phyloP scores from a whole-genome alignment of 2,113 vertebrate species.

The Laticauda colubrina region DNA sequence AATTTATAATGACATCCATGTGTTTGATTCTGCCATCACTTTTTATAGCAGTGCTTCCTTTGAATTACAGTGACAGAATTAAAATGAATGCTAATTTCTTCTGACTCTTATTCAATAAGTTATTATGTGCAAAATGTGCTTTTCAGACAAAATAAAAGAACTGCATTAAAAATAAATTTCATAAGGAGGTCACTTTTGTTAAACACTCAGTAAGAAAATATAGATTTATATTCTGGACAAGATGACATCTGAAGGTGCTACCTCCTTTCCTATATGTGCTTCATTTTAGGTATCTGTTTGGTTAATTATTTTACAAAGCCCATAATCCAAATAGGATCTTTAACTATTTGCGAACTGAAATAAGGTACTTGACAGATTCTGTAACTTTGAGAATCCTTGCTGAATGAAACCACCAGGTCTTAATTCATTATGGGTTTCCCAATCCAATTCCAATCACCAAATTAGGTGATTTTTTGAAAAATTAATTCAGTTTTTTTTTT shows the following conservation, averaged over 20 bases:
- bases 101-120: background rate
- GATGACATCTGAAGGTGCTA: background rate
- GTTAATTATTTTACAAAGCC: background rate
- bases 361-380: background rate
- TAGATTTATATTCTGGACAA: background rate
- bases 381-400: background rate
- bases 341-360: background rate
- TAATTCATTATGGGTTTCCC: background rate
- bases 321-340: background rate
- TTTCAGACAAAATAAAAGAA: background rate
- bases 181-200: background rate
- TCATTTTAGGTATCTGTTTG: background rate
- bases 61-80: background rate
- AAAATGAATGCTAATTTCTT: background rate
- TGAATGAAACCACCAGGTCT: background rate
- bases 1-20: background rate
- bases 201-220: background rate
- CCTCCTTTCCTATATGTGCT: background rate
- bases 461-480: background rate
- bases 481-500: background rate
- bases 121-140: background rate
- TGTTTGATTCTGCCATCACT: background rate
- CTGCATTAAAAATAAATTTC: background rate
- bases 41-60: background rate
- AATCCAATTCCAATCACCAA: background rate